Evolutionary conservation across 2,113 vertebrate species (phyloP).

Genomic region (Chlorodrepanis virens): DNA sequence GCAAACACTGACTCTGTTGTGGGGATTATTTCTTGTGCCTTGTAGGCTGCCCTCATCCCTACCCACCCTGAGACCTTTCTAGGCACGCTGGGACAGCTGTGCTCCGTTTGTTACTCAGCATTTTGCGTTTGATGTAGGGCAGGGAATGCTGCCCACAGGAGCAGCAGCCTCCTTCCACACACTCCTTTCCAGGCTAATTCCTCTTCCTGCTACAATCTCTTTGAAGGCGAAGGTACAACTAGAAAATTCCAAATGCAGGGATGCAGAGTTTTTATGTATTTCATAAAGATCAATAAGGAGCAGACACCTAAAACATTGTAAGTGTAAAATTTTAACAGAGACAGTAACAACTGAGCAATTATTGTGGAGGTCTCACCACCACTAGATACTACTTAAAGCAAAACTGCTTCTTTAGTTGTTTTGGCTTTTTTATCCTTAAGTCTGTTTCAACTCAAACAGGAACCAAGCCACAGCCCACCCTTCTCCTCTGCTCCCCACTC

Average conservation of each 20-base stretch:
- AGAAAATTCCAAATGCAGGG: neutral
- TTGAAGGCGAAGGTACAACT: neutral
- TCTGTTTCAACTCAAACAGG: neutral
- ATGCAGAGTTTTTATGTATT: neutral
- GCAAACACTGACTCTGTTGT: neutral
- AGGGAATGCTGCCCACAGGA: neutral
- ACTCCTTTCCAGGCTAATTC: neutral
- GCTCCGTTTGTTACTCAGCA: neutral
- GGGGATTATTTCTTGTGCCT: neutral
- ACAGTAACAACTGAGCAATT: neutral
- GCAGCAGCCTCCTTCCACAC: neutral
- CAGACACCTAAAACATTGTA: neutral
- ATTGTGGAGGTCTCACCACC: neutral
- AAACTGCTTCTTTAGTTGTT: neutral
- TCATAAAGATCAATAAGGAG: neutral
- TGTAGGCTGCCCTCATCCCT: neutral
- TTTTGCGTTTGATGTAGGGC: neutral
- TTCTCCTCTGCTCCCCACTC: neutral
- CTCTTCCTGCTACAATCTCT: neutral
- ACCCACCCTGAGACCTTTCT: neutral
- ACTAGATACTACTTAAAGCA: neutral
- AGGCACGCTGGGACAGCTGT: fast-evolving
- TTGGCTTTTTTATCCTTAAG: neutral
- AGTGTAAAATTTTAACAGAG: neutral
- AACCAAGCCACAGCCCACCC: neutral